Evolutionary conservation across 2,797 vertebrate genomes (phyloP).

Genomic region (Microctenopoma steveboyesi): DNA sequence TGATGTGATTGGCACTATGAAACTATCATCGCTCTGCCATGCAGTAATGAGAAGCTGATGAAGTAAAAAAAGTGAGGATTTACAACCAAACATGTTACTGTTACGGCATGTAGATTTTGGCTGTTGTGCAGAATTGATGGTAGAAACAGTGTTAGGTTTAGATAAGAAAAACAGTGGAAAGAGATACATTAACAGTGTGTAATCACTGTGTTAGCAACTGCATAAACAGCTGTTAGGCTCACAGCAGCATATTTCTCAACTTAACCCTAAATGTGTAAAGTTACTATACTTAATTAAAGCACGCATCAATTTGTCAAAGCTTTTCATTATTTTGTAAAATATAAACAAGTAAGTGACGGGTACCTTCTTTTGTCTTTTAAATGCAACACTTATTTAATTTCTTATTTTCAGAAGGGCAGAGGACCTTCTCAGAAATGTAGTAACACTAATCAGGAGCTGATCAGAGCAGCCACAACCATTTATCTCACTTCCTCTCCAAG

Average conservation of each 20-base stretch:
- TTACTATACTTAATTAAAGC: too few species aligned
- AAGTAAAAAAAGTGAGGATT: neutral
- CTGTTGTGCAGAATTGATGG: neutral
- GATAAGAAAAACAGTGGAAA: neutral
- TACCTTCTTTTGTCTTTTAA: neutral
- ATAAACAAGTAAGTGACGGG: neutral
- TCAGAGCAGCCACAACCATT: slow-evolving; percentile 21
- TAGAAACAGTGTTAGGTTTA: too few species aligned
- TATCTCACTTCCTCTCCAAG: slow-evolving; percentile 50
- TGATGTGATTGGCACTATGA: neutral
- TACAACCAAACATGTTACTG: too few species aligned
- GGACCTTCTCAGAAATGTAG: slow-evolving; percentile 7
- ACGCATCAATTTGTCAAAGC: neutral
- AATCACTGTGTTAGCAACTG: neutral
- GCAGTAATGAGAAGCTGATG: neutral
- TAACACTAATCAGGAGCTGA: slow-evolving; percentile 26
- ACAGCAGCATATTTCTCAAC: neutral
- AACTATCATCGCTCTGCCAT: neutral
- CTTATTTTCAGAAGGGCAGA: slow-evolving; percentile 9
- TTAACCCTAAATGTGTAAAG: neutral
- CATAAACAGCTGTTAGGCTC: neutral
- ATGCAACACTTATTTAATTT: neutral
- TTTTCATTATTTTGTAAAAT: neutral
- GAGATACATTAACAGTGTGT: neutral
- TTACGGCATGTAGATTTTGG: neutral